phyloP scores from a whole-genome alignment of 2,888 invertebrate species.

The Acanthosepion esculentum region DNA sequence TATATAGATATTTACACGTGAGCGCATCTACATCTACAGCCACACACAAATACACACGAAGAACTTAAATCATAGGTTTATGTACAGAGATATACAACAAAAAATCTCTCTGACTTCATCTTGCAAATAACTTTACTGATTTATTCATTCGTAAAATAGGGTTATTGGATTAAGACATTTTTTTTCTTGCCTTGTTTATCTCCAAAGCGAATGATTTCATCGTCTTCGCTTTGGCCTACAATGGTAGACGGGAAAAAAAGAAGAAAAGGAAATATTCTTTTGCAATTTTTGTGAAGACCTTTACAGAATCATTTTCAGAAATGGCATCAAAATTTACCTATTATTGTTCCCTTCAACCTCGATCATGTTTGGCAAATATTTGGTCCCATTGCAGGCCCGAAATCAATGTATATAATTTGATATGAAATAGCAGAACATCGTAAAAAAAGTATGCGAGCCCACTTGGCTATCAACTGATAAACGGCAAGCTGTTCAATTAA shows the following conservation, averaged over 20 bases:
- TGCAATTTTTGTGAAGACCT: not conserved
- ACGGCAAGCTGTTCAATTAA: too few species aligned
- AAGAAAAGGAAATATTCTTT: not conserved
- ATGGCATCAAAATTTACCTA: not conserved
- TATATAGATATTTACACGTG: too few species aligned
- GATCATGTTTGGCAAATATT: too few species aligned
- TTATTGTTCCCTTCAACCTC: too few species aligned
- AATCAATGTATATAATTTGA: too few species aligned
- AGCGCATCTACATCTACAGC: too few species aligned
- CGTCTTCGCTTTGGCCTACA: not conserved
- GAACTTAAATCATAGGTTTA: too few species aligned
- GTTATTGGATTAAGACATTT: not conserved
- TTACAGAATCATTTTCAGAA: not conserved
- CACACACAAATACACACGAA: not conserved
- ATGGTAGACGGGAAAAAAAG: not conserved
- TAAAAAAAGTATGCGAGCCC: too few species aligned
- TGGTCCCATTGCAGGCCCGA: too few species aligned
- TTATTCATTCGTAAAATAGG: not conserved
- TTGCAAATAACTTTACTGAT: not conserved
- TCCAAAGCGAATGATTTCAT: not conserved
- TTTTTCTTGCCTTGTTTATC: not conserved
- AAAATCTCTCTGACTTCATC: not conserved
- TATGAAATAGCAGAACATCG: too few species aligned
- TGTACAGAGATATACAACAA: too few species aligned
- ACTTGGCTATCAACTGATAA: too few species aligned